Evolutionary conservation across 1,140 invertebrate species (phyloP).

Genomic region (Plectus sambesii): DNA sequence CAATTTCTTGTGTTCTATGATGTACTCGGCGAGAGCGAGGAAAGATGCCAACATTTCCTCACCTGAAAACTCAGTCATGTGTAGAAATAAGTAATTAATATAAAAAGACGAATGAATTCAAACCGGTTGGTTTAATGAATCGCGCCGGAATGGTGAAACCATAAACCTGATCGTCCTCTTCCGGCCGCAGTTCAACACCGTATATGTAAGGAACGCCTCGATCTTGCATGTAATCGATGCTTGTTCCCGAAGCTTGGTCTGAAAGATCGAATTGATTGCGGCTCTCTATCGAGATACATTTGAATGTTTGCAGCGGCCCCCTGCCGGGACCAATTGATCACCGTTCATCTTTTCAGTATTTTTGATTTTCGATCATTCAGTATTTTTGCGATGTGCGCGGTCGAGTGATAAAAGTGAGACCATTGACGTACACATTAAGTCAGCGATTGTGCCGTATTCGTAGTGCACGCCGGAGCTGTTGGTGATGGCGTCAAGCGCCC

Average conservation of each 20-base stretch:
- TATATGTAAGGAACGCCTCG: slow-evolving; percentile 38
- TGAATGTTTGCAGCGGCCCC: too few relatives aligned
- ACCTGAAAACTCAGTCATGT: slow-evolving; percentile 14
- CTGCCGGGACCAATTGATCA: too few relatives aligned
- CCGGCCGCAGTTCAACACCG: slow-evolving; percentile 37
- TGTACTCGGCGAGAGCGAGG: slow-evolving; percentile 21
- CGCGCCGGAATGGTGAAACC: slow-evolving; percentile 28
- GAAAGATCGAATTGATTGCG: slow-evolving; percentile 9
- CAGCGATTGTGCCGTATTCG: slow-evolving; percentile 37
- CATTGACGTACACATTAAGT: slow-evolving; percentile 33
- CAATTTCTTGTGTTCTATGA: too few relatives aligned
- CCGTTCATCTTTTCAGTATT: too few relatives aligned
- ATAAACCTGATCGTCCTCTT: slow-evolving; percentile 27
- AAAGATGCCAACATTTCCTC: slow-evolving; percentile 25
- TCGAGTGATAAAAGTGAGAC: too few relatives aligned
- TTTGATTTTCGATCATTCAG: too few relatives aligned
- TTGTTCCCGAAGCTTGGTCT: slow-evolving; percentile 40
- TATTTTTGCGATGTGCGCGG: too few relatives aligned
- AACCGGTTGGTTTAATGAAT: slow-evolving; percentile 26
- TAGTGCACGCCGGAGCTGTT: slow-evolving; percentile 36
- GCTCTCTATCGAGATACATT: too few relatives aligned
- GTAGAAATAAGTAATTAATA: slow-evolving; percentile 6
- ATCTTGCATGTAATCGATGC: slow-evolving; percentile 41
- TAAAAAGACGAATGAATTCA: slow-evolving; percentile 1
- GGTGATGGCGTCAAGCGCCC: slow-evolving; percentile 38